Conservation (phyloP, 2,797 vertebrate species). For the Vespertilio murinus region DNA sequence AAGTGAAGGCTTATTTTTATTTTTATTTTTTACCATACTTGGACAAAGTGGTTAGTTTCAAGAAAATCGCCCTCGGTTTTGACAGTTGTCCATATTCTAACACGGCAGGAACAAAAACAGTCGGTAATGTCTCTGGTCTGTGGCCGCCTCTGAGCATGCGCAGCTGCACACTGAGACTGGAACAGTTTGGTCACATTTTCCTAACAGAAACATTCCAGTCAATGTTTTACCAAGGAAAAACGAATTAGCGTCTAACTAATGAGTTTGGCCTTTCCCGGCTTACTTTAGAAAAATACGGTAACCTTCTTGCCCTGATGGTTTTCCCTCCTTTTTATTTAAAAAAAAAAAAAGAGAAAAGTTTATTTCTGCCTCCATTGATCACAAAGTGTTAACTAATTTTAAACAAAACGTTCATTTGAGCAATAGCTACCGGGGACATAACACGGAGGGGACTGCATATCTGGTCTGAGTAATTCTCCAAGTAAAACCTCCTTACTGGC, state of each 20-base stretch:
- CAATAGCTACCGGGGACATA: conserved; percentile 69
- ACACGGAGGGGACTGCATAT: conserved; percentile 56
- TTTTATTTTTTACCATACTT: neutral
- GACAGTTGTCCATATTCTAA: neutral
- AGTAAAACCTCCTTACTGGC: conserved; percentile 60
- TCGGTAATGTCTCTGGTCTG: conserved; percentile 45
- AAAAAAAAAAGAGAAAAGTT: conserved; percentile 54
- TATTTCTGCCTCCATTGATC: conserved; percentile 31
- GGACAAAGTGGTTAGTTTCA: neutral
- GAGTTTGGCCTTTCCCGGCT: conserved; percentile 59
- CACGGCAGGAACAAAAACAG: conserved; percentile 35
- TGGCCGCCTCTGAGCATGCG: conserved; percentile 37
- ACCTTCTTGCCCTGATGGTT: conserved; percentile 35
- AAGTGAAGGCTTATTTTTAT: neutral
- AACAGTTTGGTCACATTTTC: conserved; percentile 63
- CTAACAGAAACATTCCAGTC: conserved; percentile 64
- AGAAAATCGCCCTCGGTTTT: conserved; percentile 28
- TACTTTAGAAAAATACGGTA: conserved; percentile 63
- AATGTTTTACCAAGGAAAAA: conserved; percentile 61
- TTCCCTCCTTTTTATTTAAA: neutral
- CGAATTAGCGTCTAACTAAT: conserved; percentile 55
- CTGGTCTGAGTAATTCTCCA: conserved; percentile 75
- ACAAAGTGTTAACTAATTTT: conserved; percentile 74
- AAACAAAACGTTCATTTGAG: conserved; percentile 70
- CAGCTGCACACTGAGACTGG: neutral